phyloP scores from a whole-genome alignment of 1,140 invertebrate species.

The Saccostrea cuccullata region DNA sequence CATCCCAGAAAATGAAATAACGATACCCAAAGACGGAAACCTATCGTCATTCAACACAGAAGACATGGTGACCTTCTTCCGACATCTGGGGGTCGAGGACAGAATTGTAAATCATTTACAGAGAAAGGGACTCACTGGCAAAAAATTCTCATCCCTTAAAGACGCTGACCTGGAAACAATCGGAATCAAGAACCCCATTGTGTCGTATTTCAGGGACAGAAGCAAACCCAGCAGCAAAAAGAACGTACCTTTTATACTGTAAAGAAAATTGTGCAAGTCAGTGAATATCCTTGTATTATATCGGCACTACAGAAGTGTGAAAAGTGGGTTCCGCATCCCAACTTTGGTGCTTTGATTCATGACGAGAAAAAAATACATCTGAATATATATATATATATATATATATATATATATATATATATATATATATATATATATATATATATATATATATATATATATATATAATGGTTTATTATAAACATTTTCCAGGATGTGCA shows the following conservation, averaged over 20 bases:
- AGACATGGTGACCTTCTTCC: constrained; percentile 58
- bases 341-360: too few species aligned
- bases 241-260: constrained; percentile 53
- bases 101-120: constrained; percentile 52
- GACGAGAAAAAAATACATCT: not conserved
- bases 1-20: constrained; percentile 50
- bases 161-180: constrained; percentile 57
- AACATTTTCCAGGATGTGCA: too few species aligned
- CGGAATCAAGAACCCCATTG: constrained; percentile 58
- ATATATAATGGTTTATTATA: not conserved
- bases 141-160: constrained; percentile 58
- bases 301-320: not conserved
- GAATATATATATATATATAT: not conserved
- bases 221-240: constrained; percentile 48
- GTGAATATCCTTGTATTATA: too few species aligned
- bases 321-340: not conserved
- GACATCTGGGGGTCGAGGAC: constrained; percentile 52
- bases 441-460: too few species aligned
- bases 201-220: constrained; percentile 57
- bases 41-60: constrained; percentile 53
- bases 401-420: too few species aligned
- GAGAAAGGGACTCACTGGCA: constrained; percentile 52
- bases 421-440: too few species aligned
- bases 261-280: not conserved
- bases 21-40: constrained; percentile 57